Base-by-base conservation (phyloP, 2,113 vertebrate species). In the Chaetura pelagica region DNA sequence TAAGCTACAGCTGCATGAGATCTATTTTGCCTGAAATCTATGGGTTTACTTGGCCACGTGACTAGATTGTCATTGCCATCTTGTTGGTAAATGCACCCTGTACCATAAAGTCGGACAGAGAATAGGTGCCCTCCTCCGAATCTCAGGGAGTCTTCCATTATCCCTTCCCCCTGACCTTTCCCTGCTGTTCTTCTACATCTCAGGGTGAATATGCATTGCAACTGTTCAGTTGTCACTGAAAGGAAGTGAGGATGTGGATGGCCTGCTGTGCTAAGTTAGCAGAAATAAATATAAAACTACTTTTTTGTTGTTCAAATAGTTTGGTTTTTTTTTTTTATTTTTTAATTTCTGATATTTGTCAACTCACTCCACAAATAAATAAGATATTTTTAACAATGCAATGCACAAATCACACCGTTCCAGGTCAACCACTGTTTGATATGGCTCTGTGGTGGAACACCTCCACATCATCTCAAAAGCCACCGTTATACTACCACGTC, bases 331-430 rank as follows among this genome's bases (percentile, higher is more conserved):
- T 18, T 9, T 26, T 52, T 52, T 24, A 6, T 69, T 20, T 82
- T 54, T 15, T 17, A 2, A 4, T 7, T 76, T 22, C 6, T 6
- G 0, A 2, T 67, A 26, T 30, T 66, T 84, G 16, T 12, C 26
- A 74, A 34, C 7, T 80, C 12, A 9, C 2, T 12, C 8, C 9
- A 40, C 6, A 38, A 30, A 71, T n/a, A 44, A 10, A 2, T 20
- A 16, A 4, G 3, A 5, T 10, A 15, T 48, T 76, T 84, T 84
- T n/a, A 54, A 32, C 12, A 62, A 5, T 1, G 0, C 14, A 44
- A 32, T 0, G 0, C 44, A 8, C 6, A 44, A 5, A 30, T n/a
- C 24, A 1, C n/a, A 40, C 5, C 30, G 35, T n/a, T 10, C 22
- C 6, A 40, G 38, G 57, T 35, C 29, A 34, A 46, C 18, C 12